phyloP scores from a whole-genome alignment of 1,140 invertebrate genomes.

The Nylanderia fulva region DNA sequence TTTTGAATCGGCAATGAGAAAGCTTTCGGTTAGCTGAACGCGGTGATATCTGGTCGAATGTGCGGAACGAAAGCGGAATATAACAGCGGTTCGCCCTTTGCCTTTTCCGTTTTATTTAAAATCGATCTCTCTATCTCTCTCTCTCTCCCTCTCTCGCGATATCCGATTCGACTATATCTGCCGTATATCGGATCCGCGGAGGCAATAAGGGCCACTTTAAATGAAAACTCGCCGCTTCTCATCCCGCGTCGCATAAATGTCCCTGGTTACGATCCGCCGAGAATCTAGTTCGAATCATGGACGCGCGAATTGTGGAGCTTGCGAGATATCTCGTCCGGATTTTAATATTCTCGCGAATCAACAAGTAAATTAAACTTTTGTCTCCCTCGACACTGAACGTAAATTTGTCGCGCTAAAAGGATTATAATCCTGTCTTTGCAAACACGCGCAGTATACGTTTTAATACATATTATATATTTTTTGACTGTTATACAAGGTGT shows the following conservation, averaged over 20 bases:
- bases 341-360: background rate
- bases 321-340: background rate
- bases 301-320: background rate
- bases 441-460: too few relatives aligned
- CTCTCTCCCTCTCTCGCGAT: too few relatives aligned
- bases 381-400: background rate
- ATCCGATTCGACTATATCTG: slow-evolving; percentile 58
- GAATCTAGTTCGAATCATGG: slow-evolving; percentile 35
- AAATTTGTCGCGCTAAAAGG: background rate
- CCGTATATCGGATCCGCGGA: slow-evolving; percentile 54
- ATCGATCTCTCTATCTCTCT: too few relatives aligned
- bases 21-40: slow-evolving; percentile 36
- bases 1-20: slow-evolving; percentile 37
- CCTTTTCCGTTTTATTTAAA: slow-evolving; percentile 70
- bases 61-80: slow-evolving; percentile 72
- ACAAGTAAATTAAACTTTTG: slow-evolving; percentile 3
- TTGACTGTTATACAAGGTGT: too few relatives aligned
- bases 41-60: slow-evolving; percentile 53
- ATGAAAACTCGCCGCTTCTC: slow-evolving; percentile 48
- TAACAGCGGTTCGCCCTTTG: slow-evolving; percentile 53
- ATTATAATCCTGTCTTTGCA: background rate
- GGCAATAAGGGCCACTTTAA: slow-evolving; percentile 38
- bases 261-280: slow-evolving; percentile 5
- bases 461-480: too few relatives aligned
- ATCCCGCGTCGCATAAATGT: slow-evolving; percentile 62